Base-by-base conservation (phyloP, 2,888 invertebrate species). In the Lagria hirta region DNA sequence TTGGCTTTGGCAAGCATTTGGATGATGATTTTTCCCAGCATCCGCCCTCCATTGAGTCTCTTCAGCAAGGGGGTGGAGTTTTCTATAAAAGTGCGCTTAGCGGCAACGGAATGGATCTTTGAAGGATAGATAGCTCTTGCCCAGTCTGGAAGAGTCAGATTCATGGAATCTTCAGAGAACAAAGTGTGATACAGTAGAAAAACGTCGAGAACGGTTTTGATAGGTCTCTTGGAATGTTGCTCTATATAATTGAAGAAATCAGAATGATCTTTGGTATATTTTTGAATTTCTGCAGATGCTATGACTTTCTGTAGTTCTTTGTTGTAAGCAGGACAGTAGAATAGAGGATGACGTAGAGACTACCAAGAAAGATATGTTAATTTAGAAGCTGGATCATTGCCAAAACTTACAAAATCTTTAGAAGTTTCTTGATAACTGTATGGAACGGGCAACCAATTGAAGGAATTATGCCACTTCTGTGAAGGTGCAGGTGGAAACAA, bases 381-480 rank as follows among this genome's bases (percentile, higher is more conserved):
- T 23, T 16, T 34, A n/a, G n/a, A n/a, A n/a, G n/a, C n/a, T n/a
- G n/a, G n/a, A n/a, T n/a, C n/a, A n/a, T n/a, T n/a, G n/a, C n/a
- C n/a, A n/a, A n/a, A n/a, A 29, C 57, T 58, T 62, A 68, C 69
- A 37, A 57, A 63, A 51, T 70, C 70, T 4, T 49, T 29, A 10
- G 51, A 26, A n/a, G 57, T 43, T 38, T 59, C 58, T 10, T 65
- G 61, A 38, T 61, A 67, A 13, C 61, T 43, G 30, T 60, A 58
- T 0, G 84, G 82, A 40, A 84, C 77, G 1, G 83, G 83, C 52
- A 79, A 77, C 83, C 83, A 83, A 2, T 65, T 52, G 5, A 82
- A 51, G 23, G 60, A 46, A 4, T 61, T 38, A 34, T 74, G 71
- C 78, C 78, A 80, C 36, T 56, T 61, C 55, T 80, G 76, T 1